Percentiles rank a stretch among this genome's conserved stretches.
Conservation (phyloP, 2,888 invertebrate genomes). For the Griposia aprilina region DNA sequence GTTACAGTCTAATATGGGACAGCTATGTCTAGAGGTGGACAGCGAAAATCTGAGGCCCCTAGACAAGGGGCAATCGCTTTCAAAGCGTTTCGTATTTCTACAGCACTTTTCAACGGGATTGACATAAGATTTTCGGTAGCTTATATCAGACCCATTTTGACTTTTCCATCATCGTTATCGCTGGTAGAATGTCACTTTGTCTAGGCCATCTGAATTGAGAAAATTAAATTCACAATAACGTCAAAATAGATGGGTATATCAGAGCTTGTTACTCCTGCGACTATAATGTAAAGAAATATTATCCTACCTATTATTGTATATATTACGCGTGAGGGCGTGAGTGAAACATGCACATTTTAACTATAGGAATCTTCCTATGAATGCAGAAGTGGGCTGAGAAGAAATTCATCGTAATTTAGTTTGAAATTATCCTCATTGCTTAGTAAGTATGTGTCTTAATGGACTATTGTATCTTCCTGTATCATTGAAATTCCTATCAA, state of each 20-base stretch:
- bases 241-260: neutral
- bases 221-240: neutral
- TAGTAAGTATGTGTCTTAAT: neutral
- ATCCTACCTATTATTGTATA: neutral
- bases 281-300: neutral
- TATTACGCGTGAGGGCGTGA: neutral
- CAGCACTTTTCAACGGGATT: too few relatives aligned
- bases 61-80: neutral
- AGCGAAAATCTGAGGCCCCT: neutral
- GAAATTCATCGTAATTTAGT: constrained; percentile 15
- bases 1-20: neutral
- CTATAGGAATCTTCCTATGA: neutral
- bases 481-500: constrained; percentile 55
- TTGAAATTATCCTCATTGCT: constrained; percentile 33
- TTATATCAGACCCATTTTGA: too few relatives aligned
- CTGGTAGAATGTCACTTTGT: too few relatives aligned
- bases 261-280: too few relatives aligned
- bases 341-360: constrained; percentile 6
- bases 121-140: too few relatives aligned
- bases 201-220: neutral
- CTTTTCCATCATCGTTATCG: too few relatives aligned
- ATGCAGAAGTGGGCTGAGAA: neutral
- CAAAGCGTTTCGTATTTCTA: too few relatives aligned
- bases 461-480: constrained; percentile 17
- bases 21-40: too few relatives aligned